Percentiles rank a stretch among this genome's conserved stretches.
These are phyloP conservation scores for Strigops habroptila DNA, from an alignment of 2,113 vertebrate genomes.

Conservation along the genomic window DNA sequence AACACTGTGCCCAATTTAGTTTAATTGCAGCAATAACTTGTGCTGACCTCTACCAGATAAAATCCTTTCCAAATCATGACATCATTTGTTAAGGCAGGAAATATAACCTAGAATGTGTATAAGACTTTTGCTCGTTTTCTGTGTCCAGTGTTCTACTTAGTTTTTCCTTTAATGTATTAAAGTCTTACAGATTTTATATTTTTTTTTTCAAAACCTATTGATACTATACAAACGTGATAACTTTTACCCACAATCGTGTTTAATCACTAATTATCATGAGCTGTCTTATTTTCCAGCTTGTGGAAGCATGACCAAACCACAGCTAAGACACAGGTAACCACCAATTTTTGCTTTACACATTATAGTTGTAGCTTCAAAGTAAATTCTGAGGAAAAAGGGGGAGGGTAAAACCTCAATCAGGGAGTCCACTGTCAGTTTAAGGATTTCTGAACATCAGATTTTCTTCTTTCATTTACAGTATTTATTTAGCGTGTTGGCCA, in stretches of 20 bases:
- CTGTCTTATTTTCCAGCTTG: background rate
- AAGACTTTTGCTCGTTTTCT: background rate
- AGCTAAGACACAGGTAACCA: background rate
- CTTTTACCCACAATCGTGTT: background rate
- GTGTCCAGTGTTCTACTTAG: background rate
- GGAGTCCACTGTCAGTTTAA: background rate
- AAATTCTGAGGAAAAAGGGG: background rate
- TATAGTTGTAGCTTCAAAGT: background rate
- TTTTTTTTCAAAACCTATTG: background rate
- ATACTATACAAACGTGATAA: background rate
- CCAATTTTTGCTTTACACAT: background rate
- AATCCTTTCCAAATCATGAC: background rate
- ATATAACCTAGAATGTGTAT: background rate
- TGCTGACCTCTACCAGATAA: background rate
- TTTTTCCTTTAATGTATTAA: background rate
- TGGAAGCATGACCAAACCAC: background rate
- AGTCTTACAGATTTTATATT: background rate
- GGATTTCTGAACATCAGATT: background rate
- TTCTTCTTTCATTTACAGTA: background rate
- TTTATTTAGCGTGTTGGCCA: background rate
- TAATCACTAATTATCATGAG: background rate
- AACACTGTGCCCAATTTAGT: background rate
- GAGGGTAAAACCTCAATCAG: background rate
- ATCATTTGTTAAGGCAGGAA: background rate
- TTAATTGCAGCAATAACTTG: background rate